phyloP scores from a whole-genome alignment of 2,888 invertebrate genomes.

The Chrysotoxum bicinctum region DNA sequence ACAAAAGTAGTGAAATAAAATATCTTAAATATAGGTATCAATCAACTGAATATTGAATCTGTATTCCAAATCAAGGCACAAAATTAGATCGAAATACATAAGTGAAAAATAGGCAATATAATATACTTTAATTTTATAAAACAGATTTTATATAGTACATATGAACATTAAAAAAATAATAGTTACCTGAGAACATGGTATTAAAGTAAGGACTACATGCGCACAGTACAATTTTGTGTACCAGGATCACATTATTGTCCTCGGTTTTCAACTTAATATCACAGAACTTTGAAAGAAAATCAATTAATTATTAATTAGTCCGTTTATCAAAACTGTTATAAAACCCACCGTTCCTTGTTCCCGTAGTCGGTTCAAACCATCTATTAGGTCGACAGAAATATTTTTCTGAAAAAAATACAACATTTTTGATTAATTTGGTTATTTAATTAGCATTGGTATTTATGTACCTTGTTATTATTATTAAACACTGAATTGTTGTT shows the following conservation, averaged over 20 bases:
- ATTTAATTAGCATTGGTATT: not conserved
- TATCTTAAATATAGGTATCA: no score
- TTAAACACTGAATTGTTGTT: constrained; percentile 4
- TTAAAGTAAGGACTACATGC: constrained; percentile 76
- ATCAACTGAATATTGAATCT: no score
- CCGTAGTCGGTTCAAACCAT: constrained; percentile 27
- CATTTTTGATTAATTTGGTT: not conserved
- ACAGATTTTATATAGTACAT: no score
- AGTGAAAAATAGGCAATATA: no score
- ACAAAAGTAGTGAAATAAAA: no score
- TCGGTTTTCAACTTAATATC: constrained; percentile 73
- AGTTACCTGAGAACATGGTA: constrained; percentile 75
- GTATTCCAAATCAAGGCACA: no score
- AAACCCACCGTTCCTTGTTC: not conserved
- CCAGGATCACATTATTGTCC: constrained; percentile 70
- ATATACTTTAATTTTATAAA: no score
- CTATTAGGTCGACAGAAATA: constrained; percentile 29
- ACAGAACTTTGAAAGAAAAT: constrained; percentile 71
- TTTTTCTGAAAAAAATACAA: constrained; percentile 5
- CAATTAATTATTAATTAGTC: not conserved
- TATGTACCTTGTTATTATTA: constrained; percentile 42
- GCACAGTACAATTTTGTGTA: constrained; percentile 75
- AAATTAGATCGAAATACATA: no score
- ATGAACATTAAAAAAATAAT: not conserved
- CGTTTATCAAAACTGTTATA: not conserved